Evolutionary conservation across 1,140 invertebrate species (phyloP), one percentile per base, ranked within the genome.

Genomic region (Rhizoglyphus robini): DNA sequence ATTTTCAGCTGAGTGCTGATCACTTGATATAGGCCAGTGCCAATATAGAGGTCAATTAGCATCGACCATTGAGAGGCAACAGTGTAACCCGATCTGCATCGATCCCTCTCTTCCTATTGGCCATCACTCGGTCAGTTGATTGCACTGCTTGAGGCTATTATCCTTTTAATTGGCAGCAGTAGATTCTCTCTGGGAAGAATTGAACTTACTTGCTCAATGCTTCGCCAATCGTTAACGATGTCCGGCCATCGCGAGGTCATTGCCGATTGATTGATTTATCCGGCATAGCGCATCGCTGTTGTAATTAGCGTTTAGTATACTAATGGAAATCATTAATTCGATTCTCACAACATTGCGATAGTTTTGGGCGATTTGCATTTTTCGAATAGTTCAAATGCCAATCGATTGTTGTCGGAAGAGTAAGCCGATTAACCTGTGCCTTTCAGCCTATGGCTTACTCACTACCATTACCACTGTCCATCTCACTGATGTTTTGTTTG

Each of bases 361-460:
- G n/a, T n/a, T 8, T 54, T 41, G 18, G 8, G 8, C 51, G 51
- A 54, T 25, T 54, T 54, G 51, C 36, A 54, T 54, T 25, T 32
- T 54, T 54, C 51, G 51, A 5, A 54, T 54, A 54, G 8, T 54
- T 54, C 31, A 54, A 54, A 54, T 54, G 23, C 51, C 51, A 54
- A 54, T 54, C 23, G 51, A 41, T 41, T 41, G 36, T 41, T 41
- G n/a, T n/a, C n/a, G n/a, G n/a, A n/a, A n/a, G n/a, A n/a, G n/a
- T n/a, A 41, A 41, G 36, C 36, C 36, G 36, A 41, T 41, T 41
- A 41, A 41, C n/a, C n/a, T n/a, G n/a, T n/a, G n/a, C n/a, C n/a
- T n/a, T n/a, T n/a, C n/a, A n/a, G n/a, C n/a, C n/a, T n/a, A n/a
- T n/a, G n/a, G n/a, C n/a, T n/a, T n/a, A n/a, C n/a, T n/a, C n/a